A percentile compares a stretch with the other conserved stretches of the same genome.
Evolutionary conservation across 2,113 vertebrate genomes (phyloP).

Genomic region (Rhabdornis inornatus): DNA sequence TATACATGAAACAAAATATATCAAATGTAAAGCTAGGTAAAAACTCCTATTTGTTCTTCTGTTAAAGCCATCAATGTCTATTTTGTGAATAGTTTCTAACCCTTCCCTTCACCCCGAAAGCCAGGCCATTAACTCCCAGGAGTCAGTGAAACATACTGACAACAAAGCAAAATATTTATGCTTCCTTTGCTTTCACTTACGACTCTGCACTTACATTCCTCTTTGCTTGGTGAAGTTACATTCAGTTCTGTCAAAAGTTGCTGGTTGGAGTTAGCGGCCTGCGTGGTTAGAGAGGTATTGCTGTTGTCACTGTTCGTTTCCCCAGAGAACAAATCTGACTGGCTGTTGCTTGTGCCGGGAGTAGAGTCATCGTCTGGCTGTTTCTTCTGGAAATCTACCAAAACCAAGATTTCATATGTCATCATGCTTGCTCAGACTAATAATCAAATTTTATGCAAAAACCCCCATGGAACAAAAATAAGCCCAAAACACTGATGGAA

Average conservation of each 20-base stretch:
- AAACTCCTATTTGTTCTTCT: neutral
- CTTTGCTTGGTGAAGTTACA: constrained; percentile 84
- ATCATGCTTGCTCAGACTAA: neutral
- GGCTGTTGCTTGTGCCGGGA: constrained; percentile 89
- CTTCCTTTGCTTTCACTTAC: neutral
- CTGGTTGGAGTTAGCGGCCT: constrained; percentile 83
- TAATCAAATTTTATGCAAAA: neutral
- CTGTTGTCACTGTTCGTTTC: constrained; percentile 90
- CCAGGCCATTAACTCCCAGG: neutral
- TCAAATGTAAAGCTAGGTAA: neutral
- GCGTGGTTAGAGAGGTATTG: constrained; percentile 86
- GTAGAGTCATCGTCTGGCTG: constrained; percentile 90
- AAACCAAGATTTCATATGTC: constrained; percentile 25
- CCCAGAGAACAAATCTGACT: constrained; percentile 91
- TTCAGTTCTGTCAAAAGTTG: constrained; percentile 84
- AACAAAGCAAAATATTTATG: neutral
- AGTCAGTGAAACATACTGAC: neutral
- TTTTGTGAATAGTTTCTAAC: neutral
- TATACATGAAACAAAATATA: neutral
- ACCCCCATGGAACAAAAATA: neutral
- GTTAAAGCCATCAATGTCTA: neutral
- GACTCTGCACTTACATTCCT: constrained; percentile 82
- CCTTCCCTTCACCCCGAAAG: neutral
- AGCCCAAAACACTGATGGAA: neutral
- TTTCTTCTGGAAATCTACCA: constrained; percentile 93